phyloP scores from a whole-genome alignment of 2,888 invertebrate species.

The Drosophila nr. perissopoda region DNA sequence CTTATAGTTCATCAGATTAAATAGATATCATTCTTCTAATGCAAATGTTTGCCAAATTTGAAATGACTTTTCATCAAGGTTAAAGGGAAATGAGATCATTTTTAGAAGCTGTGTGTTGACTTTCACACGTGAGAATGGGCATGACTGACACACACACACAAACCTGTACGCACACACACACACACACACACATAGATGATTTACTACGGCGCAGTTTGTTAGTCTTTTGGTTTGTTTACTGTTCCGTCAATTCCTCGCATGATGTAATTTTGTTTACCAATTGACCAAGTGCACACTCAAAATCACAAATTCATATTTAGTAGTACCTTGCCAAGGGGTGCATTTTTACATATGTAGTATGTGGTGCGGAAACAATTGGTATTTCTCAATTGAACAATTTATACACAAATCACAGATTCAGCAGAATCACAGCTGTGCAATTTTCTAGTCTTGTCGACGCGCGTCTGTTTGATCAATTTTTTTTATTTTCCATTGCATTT shows the following conservation, averaged over 20 bases:
- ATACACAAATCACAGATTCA: conserved; percentile 38
- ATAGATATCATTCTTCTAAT: neutral
- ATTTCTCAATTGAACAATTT: conserved; percentile 27
- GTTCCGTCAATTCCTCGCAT: conserved; percentile 38
- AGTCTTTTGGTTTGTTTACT: conserved; percentile 20
- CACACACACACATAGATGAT: neutral
- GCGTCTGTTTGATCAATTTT: conserved; percentile 33
- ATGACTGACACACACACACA: conserved; percentile 5
- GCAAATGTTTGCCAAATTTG: conserved; percentile 36
- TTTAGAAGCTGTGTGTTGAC: neutral
- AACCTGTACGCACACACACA: neutral
- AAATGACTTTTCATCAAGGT: conserved; percentile 31
- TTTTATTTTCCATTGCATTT: conserved; percentile 32
- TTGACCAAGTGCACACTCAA: conserved; percentile 11
- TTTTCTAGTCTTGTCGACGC: conserved; percentile 16
- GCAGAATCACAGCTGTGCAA: conserved; percentile 17
- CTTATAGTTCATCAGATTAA: neutral
- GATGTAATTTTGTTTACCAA: conserved; percentile 57
- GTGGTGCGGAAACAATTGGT: conserved; percentile 22
- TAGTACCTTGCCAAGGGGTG: neutral
- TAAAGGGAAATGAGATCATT: conserved; percentile 42
- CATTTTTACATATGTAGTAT: neutral
- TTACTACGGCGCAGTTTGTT: conserved; percentile 25
- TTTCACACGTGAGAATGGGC: conserved; percentile 3
- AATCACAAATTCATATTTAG: conserved; percentile 5